A percentile compares a stretch with the other conserved stretches of the same genome.
phyloP scores from a whole-genome alignment of 2,797 vertebrate species.

The Sphenopsis melanotis region DNA sequence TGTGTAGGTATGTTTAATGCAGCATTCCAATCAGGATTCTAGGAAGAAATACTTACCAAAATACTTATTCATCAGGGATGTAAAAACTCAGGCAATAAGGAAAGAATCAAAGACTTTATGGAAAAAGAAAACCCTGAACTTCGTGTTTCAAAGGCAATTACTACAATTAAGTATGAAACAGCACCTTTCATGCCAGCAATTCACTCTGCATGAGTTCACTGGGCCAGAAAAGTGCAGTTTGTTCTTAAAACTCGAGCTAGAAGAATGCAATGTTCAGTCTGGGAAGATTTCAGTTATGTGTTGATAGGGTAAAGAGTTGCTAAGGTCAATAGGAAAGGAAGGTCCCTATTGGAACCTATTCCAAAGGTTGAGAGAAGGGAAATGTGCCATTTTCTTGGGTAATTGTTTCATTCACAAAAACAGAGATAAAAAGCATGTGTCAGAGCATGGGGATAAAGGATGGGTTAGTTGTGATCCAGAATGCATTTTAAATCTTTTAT shows the following conservation, averaged over 20 bases:
- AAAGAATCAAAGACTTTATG: background rate
- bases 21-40: background rate
- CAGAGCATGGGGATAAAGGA: background rate
- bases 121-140: background rate
- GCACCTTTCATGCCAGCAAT: background rate
- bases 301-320: background rate
- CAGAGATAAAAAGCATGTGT: background rate
- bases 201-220: background rate
- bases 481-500: background rate
- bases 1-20: background rate
- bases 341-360: background rate
- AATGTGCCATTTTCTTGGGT: background rate
- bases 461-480: background rate
- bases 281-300: background rate
- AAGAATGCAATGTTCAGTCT: background rate
- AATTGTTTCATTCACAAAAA: background rate
- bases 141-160: background rate
- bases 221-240: background rate
- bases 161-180: background rate
- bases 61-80: background rate
- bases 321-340: background rate
- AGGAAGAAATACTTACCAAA: background rate
- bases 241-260: background rate
- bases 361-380: background rate
- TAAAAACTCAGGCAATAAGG: background rate